phyloP scores from a whole-genome alignment of 2,113 vertebrate genomes.

The Todiramphus chloris region DNA sequence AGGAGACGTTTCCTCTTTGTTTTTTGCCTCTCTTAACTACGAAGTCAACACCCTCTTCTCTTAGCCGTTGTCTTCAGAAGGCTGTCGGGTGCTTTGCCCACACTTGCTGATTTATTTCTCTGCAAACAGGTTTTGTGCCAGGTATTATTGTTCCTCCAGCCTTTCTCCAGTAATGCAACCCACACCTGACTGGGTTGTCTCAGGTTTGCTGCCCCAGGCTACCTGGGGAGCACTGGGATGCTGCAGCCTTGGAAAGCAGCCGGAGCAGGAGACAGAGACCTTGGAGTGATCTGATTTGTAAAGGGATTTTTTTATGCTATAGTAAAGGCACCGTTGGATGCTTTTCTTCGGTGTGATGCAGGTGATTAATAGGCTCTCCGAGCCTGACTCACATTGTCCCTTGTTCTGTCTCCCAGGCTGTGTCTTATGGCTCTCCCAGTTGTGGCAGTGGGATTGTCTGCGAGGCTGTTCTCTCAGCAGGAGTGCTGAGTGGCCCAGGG shows the following conservation, averaged over 20 bases:
- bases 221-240: neutral
- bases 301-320: neutral
- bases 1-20: neutral
- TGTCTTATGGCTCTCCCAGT: neutral
- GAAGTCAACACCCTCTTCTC: neutral
- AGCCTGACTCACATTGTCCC: fast-evolving
- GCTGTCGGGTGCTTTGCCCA: neutral
- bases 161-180: neutral
- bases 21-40: neutral
- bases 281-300: neutral
- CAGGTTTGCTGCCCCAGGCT: neutral
- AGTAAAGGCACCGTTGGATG: neutral
- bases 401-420: neutral
- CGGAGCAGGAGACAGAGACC: neutral
- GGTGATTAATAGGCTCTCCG: neutral
- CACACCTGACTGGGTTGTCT: neutral
- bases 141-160: neutral
- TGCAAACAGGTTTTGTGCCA: neutral
- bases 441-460: neutral
- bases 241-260: neutral
- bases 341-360: neutral
- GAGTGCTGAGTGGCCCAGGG: neutral
- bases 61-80: neutral
- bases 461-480: neutral
- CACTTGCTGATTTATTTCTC: neutral